phyloP scores from a whole-genome alignment of 2,113 vertebrate genomes.

The Zapornia atra region DNA sequence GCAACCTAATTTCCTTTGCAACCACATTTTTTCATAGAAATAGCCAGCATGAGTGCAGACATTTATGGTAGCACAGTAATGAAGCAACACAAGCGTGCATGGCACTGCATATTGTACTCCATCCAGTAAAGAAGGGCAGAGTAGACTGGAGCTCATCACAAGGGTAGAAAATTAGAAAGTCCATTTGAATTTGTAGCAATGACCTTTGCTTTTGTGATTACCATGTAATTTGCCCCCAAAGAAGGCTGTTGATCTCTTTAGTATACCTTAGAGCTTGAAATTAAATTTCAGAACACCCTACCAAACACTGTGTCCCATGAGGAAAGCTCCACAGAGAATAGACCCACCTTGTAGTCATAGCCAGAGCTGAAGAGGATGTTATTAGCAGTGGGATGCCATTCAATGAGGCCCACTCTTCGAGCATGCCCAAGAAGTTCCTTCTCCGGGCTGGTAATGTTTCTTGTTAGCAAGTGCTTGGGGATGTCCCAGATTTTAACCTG shows the following conservation, averaged over 20 bases:
- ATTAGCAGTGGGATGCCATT: constrained; percentile 91
- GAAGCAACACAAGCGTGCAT: not conserved
- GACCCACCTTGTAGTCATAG: constrained; percentile 91
- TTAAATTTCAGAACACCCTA: not conserved
- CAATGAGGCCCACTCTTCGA: constrained; percentile 88
- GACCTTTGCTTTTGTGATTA: not conserved
- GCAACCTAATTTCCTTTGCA: not conserved
- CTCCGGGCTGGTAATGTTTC: constrained; percentile 80
- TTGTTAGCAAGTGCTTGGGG: constrained; percentile 81
- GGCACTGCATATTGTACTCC: not conserved
- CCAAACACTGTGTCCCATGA: not conserved
- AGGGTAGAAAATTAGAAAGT: not conserved
- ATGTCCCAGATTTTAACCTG: constrained; percentile 94
- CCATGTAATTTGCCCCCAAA: not conserved
- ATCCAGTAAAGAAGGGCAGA: not conserved
- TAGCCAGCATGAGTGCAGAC: not conserved
- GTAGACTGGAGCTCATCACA: not conserved
- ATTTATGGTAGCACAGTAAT: not conserved
- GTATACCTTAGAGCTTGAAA: not conserved
- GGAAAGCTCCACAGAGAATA: not conserved
- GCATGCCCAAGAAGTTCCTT: constrained; percentile 87
- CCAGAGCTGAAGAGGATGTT: constrained; percentile 89
- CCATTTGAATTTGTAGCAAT: not conserved
- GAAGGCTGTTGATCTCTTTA: not conserved
- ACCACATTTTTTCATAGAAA: not conserved